Evolutionary conservation across 2,797 vertebrate species (phyloP), one percentile per base, ranked within the genome.

Genomic region (Babyrousa celebensis): DNA sequence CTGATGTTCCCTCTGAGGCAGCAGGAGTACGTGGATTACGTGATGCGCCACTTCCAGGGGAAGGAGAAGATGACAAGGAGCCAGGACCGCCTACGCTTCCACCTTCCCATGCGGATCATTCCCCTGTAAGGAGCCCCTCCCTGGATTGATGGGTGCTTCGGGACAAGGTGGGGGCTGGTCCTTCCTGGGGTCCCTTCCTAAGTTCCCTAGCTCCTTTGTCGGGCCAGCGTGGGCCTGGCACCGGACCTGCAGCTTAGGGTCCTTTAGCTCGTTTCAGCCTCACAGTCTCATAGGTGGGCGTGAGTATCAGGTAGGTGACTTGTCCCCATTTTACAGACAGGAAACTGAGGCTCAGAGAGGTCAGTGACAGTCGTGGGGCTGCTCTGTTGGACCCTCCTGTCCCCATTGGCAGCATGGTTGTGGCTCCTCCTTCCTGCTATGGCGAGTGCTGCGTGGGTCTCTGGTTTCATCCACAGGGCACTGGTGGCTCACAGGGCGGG

Each of bases 1-100:
- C 75, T 75, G 85, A 43, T 12, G 0, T 67, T 95, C 74, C 58
- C 65, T 82, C 71, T 1, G 88, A 97, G 92, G 65, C 94, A 98
- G 97, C 96, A 97, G 4, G 94, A 97, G 14, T 98, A 94, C 9
- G 67, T 98, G 98, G 97, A 95, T 54, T 97, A 52, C 12, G 63
- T 98, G 97, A 94, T 98, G 12, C 84, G 92, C 0, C 97, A 98
- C 68, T 97, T 96, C 79, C 83, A 86, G 68, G 97, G 96, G 36
- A 96, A 96, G 75, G 98, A 97, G 60, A 60, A 95, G 70, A 79
- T 78, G 85, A 83, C 93, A 97, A 97, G 94, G 75, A 97, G 80
- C 87, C 96, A 97, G 96, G 78, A 95, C 15, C 71, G 54, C 43
- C 96, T 96, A 6, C 95, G 48, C 27, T 97, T 98, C 95, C 86